These are phyloP conservation scores for Perizoma flavofasciatum DNA, from an alignment of 2,888 invertebrate genomes.

Conservation along the genomic window DNA sequence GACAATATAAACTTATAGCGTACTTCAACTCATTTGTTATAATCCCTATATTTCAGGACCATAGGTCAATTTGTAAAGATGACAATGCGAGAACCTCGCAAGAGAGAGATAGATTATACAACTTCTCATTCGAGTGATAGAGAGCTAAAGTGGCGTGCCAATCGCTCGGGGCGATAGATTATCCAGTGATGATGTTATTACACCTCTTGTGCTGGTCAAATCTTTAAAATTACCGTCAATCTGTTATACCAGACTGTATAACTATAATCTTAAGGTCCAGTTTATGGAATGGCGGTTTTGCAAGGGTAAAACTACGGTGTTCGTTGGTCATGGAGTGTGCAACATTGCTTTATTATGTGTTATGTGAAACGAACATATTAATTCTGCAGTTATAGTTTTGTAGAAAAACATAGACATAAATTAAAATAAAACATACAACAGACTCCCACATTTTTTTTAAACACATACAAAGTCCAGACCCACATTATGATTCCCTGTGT, in stretches of 20 bases:
- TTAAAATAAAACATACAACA: too few species aligned
- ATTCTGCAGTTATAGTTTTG: constrained; percentile 38
- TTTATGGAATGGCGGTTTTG: constrained; percentile 15
- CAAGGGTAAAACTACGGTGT: constrained; percentile 40
- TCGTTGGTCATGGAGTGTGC: constrained; percentile 45
- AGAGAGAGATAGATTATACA: constrained; percentile 47
- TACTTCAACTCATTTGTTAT: constrained; percentile 65
- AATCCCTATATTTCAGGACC: constrained; percentile 70
- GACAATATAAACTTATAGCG: constrained; percentile 48
- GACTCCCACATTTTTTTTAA: too few species aligned
- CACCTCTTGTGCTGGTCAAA: constrained; percentile 53
- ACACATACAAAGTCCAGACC: too few species aligned
- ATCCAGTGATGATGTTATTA: constrained; percentile 69
- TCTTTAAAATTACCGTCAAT: constrained; percentile 9
- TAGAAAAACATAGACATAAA: too few species aligned
- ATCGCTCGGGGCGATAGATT: constrained; percentile 64
- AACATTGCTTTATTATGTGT: constrained; percentile 72
- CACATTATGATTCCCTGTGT: too few species aligned
- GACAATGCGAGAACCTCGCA: constrained; percentile 64
- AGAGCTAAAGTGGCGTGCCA: constrained; percentile 52
- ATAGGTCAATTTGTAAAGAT: constrained; percentile 77
- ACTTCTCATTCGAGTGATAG: constrained; percentile 37
- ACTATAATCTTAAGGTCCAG: constrained; percentile 39
- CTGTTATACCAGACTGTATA: constrained; percentile 42
- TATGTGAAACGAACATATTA: constrained; percentile 69